Evolutionary conservation across 1,140 invertebrate species (phyloP), one percentile per base, ranked within the genome.

Genomic region (Spodoptera frugiperda): DNA sequence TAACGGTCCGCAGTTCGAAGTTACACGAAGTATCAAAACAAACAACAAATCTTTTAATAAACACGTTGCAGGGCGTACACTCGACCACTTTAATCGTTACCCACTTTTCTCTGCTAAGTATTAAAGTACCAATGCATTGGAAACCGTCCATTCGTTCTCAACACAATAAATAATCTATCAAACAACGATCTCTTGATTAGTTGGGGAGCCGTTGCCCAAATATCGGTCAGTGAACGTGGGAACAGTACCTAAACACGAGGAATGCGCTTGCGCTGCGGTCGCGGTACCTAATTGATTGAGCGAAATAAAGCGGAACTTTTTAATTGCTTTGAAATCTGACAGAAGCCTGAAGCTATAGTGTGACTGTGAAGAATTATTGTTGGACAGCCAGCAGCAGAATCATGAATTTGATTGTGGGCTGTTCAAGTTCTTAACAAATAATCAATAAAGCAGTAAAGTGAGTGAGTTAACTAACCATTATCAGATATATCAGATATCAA

Each of bases 131-230:
- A 6, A 71, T 44, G 57, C 71, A 88, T 87, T 87, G 81, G 84
- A 81, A 77, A 77, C 67, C 79, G 73, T 78, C 81, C 75, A 81
- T 75, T 79, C 78, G 81, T 74, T 76, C 76, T 71, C 68, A 70
- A 57, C 82, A 83, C 83, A 84, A 84, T 86, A 83, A 83, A 86
- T 83, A 82, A 90, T 89, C 89, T 82, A 89, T 89, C 87, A 89
- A 78, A 80, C 80, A 80, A 84, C 81, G 81, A 83, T 87, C 85
- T 87, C 84, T 89, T 88, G 84, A 87, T 87, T 86, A 81, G 65
- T 77, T 76, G 55, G 59, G 70, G 67, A 67, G 48, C 19, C 74
- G 39, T 11, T 54, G 51, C 51, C 78, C 76, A 74, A 83, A 85
- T 85, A 59, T 80, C 80, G 82, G 78, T 79, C 83, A 78, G 49